A percentile compares a stretch with the other conserved stretches of the same genome.
Evolutionary conservation across 2,888 invertebrate genomes (phyloP).

Genomic region (Agapostemon virescens): DNA sequence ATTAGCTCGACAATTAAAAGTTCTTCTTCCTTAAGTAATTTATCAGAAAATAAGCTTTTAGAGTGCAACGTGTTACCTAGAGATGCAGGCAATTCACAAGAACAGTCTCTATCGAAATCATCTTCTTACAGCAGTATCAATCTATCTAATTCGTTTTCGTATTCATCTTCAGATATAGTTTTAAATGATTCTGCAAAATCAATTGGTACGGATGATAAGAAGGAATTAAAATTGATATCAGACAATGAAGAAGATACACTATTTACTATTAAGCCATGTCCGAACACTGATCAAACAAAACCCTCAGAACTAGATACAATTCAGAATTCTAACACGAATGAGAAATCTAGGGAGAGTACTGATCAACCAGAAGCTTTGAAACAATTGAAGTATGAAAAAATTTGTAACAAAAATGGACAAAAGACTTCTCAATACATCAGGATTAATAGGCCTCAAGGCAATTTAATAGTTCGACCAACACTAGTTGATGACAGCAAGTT

Average conservation of each 20-base stretch:
- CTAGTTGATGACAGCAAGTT: constrained; percentile 70
- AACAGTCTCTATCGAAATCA: constrained; percentile 26
- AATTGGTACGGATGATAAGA: background rate
- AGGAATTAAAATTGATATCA: background rate
- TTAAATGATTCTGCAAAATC: background rate
- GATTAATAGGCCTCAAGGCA: background rate
- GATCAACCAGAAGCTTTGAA: background rate
- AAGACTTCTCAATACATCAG: background rate
- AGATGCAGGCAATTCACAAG: constrained; percentile 3
- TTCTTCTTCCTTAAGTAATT: constrained; percentile 29
- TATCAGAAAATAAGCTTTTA: constrained; percentile 18
- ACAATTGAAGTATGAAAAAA: constrained; percentile 3
- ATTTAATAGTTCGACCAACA: constrained; percentile 36
- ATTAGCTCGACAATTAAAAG: constrained; percentile 31
- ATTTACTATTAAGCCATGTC: constrained; percentile 12
- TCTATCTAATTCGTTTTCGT: constrained; percentile 21
- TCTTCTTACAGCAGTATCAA: constrained; percentile 25
- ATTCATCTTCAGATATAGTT: constrained; percentile 5
- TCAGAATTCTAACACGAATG: background rate
- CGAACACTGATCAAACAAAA: background rate
- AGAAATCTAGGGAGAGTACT: background rate
- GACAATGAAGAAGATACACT: constrained; percentile 32
- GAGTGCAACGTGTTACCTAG: constrained; percentile 2
- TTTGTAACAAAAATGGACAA: constrained; percentile 7
- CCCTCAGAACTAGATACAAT: background rate